A percentile compares a stretch with the other conserved stretches of the same genome.
Conservation (phyloP, 37 sponge, comb jelly and placozoan species). For the Beroe ovata region DNA sequence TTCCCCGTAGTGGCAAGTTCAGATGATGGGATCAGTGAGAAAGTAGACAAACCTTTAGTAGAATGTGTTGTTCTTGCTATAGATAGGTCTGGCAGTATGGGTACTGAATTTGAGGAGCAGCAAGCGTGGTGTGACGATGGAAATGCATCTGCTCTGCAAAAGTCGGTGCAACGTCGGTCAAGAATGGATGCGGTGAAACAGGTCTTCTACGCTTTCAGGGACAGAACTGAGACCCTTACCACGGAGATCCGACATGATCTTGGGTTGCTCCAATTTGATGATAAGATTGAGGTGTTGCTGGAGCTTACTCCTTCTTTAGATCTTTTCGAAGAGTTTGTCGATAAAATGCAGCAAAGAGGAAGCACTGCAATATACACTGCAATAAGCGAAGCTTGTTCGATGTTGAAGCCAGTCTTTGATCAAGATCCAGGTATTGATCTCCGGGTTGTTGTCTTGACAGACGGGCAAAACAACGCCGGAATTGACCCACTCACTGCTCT, state of each 20-base stretch:
- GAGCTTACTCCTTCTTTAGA: not conserved
- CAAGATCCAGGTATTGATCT: not conserved
- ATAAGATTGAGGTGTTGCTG: not conserved
- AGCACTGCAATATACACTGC: not conserved
- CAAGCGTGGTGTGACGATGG: not conserved
- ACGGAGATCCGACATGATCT: not conserved
- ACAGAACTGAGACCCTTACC: not conserved
- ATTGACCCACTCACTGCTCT: not conserved
- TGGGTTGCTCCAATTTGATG: not conserved
- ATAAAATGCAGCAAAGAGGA: not conserved
- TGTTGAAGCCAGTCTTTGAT: not conserved
- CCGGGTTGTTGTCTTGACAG: not conserved
- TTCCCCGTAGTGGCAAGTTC: not conserved
- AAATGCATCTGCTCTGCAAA: not conserved
- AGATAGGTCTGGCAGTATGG: not conserved
- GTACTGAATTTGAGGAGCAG: not conserved
- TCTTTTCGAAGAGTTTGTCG: not conserved
- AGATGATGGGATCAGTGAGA: not conserved
- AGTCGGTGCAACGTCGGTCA: not conserved
- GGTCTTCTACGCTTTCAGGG: not conserved
- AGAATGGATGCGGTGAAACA: not conserved
- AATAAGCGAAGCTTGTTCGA: not conserved
- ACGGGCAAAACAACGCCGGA: not conserved
- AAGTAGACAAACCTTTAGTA: not conserved
- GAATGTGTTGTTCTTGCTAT: not conserved